phyloP scores from a whole-genome alignment of 2,797 vertebrate genomes.

The Gallinago solitaria region DNA sequence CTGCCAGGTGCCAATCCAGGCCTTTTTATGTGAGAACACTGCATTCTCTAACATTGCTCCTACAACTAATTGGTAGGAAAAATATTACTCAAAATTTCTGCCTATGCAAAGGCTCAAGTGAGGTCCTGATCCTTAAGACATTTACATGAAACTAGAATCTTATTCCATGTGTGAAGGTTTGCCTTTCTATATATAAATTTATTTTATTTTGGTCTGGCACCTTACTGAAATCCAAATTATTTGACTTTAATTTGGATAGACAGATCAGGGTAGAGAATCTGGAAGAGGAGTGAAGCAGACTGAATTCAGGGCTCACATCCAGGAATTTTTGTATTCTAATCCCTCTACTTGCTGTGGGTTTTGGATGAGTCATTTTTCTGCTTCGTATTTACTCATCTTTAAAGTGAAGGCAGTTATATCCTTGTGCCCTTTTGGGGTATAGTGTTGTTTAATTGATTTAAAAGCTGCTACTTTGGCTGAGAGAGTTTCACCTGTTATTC shows the following conservation, averaged over 20 bases:
- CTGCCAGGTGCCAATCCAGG: background rate
- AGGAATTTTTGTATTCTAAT: conserved; percentile 55
- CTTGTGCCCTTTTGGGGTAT: conserved; percentile 18
- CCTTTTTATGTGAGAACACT: background rate
- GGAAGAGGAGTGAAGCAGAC: conserved; percentile 10
- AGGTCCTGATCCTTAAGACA: background rate
- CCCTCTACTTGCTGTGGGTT: background rate
- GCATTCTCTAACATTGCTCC: background rate
- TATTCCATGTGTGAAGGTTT: background rate
- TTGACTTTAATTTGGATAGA: conserved; percentile 24
- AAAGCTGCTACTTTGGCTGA: conserved; percentile 38
- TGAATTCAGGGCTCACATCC: conserved; percentile 34
- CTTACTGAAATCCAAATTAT: background rate
- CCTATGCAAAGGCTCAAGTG: background rate
- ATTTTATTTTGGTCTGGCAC: background rate
- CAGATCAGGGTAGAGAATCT: background rate
- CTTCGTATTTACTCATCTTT: conserved; percentile 48
- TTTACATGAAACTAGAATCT: background rate
- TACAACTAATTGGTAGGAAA: conserved; percentile 3
- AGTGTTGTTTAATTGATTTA: conserved; percentile 14
- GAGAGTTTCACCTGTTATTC: conserved; percentile 10
- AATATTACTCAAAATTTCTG: conserved; percentile 49
- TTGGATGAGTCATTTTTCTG: conserved; percentile 52
- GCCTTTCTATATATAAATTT: background rate
- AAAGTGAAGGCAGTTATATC: background rate